Percentiles rank a stretch among this genome's conserved stretches.
Conservation (phyloP, 2,113 vertebrate genomes). For the Perca flavescens region DNA sequence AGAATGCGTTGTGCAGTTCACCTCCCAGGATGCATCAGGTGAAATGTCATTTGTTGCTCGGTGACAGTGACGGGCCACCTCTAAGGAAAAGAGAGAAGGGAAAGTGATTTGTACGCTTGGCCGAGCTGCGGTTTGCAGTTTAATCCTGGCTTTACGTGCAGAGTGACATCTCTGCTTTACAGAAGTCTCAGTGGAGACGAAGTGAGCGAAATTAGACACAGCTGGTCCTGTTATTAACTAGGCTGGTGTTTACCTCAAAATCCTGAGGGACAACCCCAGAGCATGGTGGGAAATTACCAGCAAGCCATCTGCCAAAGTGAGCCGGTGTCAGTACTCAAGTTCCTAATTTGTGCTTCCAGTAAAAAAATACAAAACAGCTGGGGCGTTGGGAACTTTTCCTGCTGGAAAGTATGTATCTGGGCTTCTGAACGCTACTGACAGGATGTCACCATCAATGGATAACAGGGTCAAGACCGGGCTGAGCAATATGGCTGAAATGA, state of each 20-base stretch:
- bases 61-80: constrained; percentile 10
- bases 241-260: constrained; percentile 16
- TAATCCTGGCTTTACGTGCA: not conserved
- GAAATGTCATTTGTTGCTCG: constrained; percentile 25
- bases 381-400: not conserved
- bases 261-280: not conserved
- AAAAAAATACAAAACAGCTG: not conserved
- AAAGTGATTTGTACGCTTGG: not conserved
- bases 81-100: not conserved
- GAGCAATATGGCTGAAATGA: not conserved
- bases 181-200: not conserved
- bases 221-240: constrained; percentile 30
- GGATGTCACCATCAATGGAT: not conserved
- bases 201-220: not conserved
- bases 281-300: constrained; percentile 6
- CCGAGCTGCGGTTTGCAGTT: fast-evolving
- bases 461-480: not conserved
- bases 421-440: not conserved
- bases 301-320: constrained; percentile 2
- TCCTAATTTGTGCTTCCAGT: not conserved
- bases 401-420: not conserved
- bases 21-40: constrained; percentile 31
- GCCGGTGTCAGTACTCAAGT: not conserved
- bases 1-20: constrained; percentile 12
- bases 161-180: constrained; percentile 8